A percentile compares a stretch with the other conserved stretches of the same genome.
Conservation (phyloP, 2,888 invertebrate genomes). For the Xestia c-nigrum region DNA sequence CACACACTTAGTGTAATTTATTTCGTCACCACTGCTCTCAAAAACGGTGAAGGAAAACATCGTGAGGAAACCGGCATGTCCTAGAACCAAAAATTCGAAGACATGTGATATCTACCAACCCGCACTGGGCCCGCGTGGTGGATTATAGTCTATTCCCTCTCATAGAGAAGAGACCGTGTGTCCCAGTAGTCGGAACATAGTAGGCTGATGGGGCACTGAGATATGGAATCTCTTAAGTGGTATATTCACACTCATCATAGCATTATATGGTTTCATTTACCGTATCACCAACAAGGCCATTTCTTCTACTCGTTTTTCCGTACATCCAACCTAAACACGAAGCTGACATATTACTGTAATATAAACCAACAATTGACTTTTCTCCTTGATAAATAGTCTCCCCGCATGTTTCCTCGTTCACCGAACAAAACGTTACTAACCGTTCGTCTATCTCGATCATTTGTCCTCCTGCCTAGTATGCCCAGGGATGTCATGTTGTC, state of each 20-base stretch:
- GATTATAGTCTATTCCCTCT: no score
- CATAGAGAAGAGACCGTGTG: no score
- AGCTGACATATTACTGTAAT: conserved; percentile 42
- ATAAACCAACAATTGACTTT: conserved; percentile 54
- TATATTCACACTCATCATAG: neutral
- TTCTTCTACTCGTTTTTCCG: neutral
- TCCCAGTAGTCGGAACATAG: no score
- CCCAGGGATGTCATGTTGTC: conserved; percentile 26
- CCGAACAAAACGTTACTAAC: conserved; percentile 49
- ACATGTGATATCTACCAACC: no score
- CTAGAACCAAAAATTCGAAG: no score
- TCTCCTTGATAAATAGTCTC: conserved; percentile 45
- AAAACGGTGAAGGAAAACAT: no score
- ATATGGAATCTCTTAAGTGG: no score
- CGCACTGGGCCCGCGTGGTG: no score
- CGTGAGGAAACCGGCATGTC: no score
- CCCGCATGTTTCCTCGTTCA: conserved; percentile 32
- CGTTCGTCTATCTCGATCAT: conserved; percentile 42
- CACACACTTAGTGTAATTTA: no score
- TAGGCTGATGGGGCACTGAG: no score
- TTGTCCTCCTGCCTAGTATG: conserved; percentile 29
- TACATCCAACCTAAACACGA: conserved; percentile 24
- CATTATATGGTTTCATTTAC: neutral
- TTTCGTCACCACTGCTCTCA: no score
- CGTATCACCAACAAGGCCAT: neutral